Evolutionary conservation across 2,888 invertebrate genomes (phyloP).

Genomic region (Melieria crassipennis): DNA sequence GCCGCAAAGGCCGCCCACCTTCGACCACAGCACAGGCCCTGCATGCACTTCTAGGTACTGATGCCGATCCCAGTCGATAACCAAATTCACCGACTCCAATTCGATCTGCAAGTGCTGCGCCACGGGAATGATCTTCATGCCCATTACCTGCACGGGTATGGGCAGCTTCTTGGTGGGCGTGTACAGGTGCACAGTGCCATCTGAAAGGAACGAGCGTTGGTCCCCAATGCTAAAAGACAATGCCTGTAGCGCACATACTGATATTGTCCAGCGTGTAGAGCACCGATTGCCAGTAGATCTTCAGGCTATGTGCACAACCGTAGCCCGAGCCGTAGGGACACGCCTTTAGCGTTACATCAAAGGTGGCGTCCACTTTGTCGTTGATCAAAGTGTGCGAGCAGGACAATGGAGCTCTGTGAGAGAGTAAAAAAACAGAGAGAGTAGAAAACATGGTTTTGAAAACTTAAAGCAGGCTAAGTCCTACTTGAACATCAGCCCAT

Average conservation of each 20-base stretch:
- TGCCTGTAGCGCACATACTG: slow-evolving; percentile 58
- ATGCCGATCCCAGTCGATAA: slow-evolving; percentile 81
- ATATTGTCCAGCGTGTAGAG: slow-evolving; percentile 71
- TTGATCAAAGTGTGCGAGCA: slow-evolving; percentile 80
- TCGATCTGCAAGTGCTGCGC: slow-evolving; percentile 76
- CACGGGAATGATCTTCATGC: slow-evolving; percentile 77
- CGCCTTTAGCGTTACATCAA: slow-evolving; percentile 73
- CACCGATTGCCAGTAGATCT: slow-evolving; percentile 75
- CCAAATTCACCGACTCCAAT: slow-evolving; percentile 74
- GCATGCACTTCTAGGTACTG: slow-evolving; percentile 76
- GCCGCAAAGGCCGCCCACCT: slow-evolving; percentile 86
- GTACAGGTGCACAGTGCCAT: slow-evolving; percentile 69
- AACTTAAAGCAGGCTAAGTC: slow-evolving; percentile 23
- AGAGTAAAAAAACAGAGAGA: neutral
- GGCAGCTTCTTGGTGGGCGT: slow-evolving; percentile 70
- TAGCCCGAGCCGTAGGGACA: slow-evolving; percentile 71
- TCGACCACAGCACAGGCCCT: slow-evolving; percentile 77
- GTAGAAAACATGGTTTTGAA: neutral
- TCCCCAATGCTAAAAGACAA: neutral
- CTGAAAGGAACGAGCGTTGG: slow-evolving; percentile 54
- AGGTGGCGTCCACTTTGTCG: slow-evolving; percentile 76
- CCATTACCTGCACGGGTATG: slow-evolving; percentile 78
- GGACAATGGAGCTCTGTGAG: slow-evolving; percentile 75
- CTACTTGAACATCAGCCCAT: slow-evolving; percentile 80
- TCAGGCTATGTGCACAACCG: slow-evolving; percentile 59